Evolutionary conservation across 2,888 invertebrate genomes (phyloP).

Genomic region (Drosophila prolongata): DNA sequence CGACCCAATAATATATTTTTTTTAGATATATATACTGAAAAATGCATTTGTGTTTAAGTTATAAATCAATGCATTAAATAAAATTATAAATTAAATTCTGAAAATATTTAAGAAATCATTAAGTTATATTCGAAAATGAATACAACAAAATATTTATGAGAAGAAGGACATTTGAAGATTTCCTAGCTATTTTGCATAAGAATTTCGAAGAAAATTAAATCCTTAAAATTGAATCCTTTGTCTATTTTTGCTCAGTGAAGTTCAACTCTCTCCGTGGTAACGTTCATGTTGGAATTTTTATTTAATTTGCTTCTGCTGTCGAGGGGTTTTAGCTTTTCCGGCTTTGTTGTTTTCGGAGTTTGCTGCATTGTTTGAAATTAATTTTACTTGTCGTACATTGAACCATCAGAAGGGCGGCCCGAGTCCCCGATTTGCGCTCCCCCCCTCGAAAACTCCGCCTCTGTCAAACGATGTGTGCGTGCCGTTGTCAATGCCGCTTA

Average conservation of each 20-base stretch:
- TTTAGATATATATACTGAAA: no score
- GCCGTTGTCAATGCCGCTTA: conserved; percentile 72
- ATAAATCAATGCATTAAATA: no score
- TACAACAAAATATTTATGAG: neutral
- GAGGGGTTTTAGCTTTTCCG: conserved; percentile 42
- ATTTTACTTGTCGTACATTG: conserved; percentile 75
- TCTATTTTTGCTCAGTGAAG: conserved; percentile 12
- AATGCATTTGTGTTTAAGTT: no score
- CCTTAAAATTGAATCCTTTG: no score
- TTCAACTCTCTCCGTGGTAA: conserved; percentile 28
- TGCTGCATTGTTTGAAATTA: conserved; percentile 79
- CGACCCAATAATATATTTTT: no score
- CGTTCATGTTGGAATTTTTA: conserved; percentile 73
- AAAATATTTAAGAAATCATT: no score
- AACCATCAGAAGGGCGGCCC: conserved; percentile 45
- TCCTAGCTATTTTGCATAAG: neutral
- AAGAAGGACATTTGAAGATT: neutral
- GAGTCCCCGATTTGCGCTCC: neutral
- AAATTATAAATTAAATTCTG: no score
- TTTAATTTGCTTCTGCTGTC: conserved; percentile 71
- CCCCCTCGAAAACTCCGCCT: neutral
- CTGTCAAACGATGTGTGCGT: conserved; percentile 46
- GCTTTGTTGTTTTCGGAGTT: conserved; percentile 68
- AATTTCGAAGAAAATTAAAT: no score
- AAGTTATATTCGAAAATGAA: neutral